Conservation (phyloP, 2,113 vertebrate species). For the Engystomops pustulosus region DNA sequence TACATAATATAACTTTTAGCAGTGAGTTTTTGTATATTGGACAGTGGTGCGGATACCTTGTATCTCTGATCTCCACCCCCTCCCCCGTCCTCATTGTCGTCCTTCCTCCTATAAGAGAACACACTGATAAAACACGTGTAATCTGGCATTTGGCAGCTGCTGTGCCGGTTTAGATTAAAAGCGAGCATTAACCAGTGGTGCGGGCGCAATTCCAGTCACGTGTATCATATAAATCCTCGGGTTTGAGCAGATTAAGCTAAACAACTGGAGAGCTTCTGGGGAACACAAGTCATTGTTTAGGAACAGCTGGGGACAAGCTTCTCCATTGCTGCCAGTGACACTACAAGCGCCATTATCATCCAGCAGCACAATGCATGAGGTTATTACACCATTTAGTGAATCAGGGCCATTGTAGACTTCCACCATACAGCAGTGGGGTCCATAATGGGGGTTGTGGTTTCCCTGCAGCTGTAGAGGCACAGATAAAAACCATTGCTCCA, state of each 20-base stretch:
- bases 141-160: slow-evolving; percentile 38
- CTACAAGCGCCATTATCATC: slow-evolving; percentile 14
- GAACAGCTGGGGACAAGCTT: background rate
- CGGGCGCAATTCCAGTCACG: background rate
- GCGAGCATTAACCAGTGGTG: slow-evolving; percentile 12
- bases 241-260: slow-evolving; percentile 40
- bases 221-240: slow-evolving; percentile 36
- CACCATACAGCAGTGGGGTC: background rate
- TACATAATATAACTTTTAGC: background rate
- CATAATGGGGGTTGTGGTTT: background rate
- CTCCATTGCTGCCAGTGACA: background rate
- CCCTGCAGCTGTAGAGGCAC: background rate
- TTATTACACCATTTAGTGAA: slow-evolving; percentile 12
- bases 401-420: background rate
- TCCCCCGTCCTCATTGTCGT: background rate
- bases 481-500: background rate
- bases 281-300: background rate
- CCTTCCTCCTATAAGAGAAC: background rate
- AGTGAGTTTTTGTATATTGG: background rate
- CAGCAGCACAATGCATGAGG: background rate
- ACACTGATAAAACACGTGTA: slow-evolving; percentile 1
- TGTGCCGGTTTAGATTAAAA: slow-evolving; percentile 28
- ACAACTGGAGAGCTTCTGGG: background rate
- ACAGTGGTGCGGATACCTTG: background rate
- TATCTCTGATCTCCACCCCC: background rate